Evolutionary conservation across 2,888 invertebrate genomes (phyloP).

Genomic region (Gerosis bhagava): DNA sequence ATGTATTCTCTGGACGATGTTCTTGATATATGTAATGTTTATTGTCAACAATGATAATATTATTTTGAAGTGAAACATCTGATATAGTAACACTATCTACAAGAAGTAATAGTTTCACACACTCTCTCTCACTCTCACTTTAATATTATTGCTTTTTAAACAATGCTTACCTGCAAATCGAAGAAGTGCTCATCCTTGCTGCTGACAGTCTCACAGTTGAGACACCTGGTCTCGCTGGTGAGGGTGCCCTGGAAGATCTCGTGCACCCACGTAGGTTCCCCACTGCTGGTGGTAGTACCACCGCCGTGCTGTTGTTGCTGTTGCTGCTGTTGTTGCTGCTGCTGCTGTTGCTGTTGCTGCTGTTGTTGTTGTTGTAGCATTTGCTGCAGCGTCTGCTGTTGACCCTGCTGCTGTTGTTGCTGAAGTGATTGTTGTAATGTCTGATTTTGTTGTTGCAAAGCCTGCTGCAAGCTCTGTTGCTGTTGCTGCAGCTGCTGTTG

Average conservation of each 20-base stretch:
- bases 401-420: slow-evolving; percentile 53
- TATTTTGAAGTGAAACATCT: too few relatives aligned
- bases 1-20: slow-evolving; percentile 24
- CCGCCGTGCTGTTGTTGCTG: slow-evolving; percentile 51
- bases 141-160: background rate
- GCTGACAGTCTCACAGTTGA: slow-evolving; percentile 99
- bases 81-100: too few relatives aligned
- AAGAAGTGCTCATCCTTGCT: slow-evolving; percentile 99
- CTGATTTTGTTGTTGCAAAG: slow-evolving; percentile 48
- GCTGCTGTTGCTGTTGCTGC: slow-evolving; percentile 50
- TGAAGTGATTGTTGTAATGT: slow-evolving; percentile 55
- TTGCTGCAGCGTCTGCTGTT: slow-evolving; percentile 44
- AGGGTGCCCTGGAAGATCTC: slow-evolving; percentile 99
- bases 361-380: slow-evolving; percentile 54
- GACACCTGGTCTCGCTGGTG: slow-evolving; percentile 98
- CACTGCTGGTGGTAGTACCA: slow-evolving; percentile 40
- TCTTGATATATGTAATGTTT: slow-evolving; percentile 15
- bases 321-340: slow-evolving; percentile 50
- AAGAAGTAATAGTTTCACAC: too few relatives aligned
- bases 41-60: background rate
- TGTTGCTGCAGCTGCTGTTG: slow-evolving; percentile 66
- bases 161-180: slow-evolving; percentile 88
- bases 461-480: slow-evolving; percentile 59
- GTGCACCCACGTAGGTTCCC: slow-evolving; percentile 99
- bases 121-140: too few relatives aligned